Evolutionary conservation across 2,888 invertebrate species (phyloP), one percentile per base, ranked within the genome.

Genomic region (Hirtodrosophila alboralis): DNA sequence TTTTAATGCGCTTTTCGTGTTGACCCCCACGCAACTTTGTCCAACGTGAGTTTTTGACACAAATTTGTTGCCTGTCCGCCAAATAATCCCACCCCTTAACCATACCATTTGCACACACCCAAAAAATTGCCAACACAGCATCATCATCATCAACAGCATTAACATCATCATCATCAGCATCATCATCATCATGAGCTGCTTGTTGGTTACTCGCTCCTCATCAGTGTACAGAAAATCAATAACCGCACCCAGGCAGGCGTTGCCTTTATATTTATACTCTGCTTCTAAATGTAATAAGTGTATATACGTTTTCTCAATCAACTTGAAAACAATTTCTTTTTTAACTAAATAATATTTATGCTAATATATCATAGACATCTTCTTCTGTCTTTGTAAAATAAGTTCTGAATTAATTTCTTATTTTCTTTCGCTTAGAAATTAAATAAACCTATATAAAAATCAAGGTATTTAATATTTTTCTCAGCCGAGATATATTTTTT

Each of bases 141-240:
- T 54, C 65, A 51, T 53, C 61, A 64, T 54, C 49, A 43, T 58
- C 34, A n/a, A 62, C 49, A 67, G 37, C 48, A n/a, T n/a, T n/a
- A n/a, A n/a, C n/a, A 52, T 40, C 49, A 41, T 52, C 53, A 47
- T 59, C 48, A 21, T 53, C 56, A 31, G 9, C 56, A 41, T 31
- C 58, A 52, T 41, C 62, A 53, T 40, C 41, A 54, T 40, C 37
- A 48, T 56, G 41, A 58, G 45, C 54, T 56, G 56, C n/a, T 47
- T 23, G 33, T 44, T 44, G 43, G 18, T 33, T 18, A 43, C 26
- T 47, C 33, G 56, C 61, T 65, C 61, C 72, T 76, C 68, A 76
- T 72, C 77, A 72, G 56, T 41, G 68, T 61, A 56, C 44, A 71
- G 64, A 85, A 81, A 81, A 81, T 81, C 80, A 85, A 81, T 81